phyloP scores from a whole-genome alignment of 2,888 invertebrate species.

The Phasia obesa region DNA sequence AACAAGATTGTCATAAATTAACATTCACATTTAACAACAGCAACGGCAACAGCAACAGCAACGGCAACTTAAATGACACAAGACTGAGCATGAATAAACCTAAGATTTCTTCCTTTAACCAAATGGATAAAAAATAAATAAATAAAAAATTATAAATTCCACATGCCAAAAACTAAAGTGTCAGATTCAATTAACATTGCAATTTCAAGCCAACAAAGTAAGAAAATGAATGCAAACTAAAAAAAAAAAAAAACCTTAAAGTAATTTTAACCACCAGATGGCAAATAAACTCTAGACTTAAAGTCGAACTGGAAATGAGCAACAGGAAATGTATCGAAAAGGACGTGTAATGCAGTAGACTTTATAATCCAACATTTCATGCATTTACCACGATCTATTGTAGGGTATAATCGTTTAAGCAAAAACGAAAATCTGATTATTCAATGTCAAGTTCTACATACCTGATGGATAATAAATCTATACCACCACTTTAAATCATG shows the following conservation, averaged over 20 bases:
- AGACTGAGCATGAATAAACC: slow-evolving; percentile 4
- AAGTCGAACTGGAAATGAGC: neutral
- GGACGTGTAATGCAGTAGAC: neutral
- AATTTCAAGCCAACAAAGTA: neutral
- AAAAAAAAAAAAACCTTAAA: neutral
- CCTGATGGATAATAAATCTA: slow-evolving; percentile 33
- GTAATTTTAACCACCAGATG: neutral
- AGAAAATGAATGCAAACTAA: neutral
- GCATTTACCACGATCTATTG: neutral
- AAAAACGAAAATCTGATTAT: slow-evolving; percentile 18
- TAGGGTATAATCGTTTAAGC: neutral
- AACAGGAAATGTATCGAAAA: neutral
- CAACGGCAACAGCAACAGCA: slow-evolving; percentile 1
- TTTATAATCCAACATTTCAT: neutral
- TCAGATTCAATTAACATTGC: slow-evolving; percentile 54
- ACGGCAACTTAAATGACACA: slow-evolving; percentile 28
- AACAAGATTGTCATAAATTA: slow-evolving; percentile 59
- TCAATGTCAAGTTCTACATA: slow-evolving; percentile 48
- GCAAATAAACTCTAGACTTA: neutral
- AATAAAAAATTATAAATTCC: slow-evolving; percentile 26
- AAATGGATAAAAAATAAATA: neutral
- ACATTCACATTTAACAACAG: slow-evolving; percentile 34
- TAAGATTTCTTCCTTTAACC: slow-evolving; percentile 21
- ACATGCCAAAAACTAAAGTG: slow-evolving; percentile 57
- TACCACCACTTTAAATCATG: slow-evolving; percentile 15